Conservation (phyloP, 2,113 vertebrate species). For the Thamnaconus septentrionalis region DNA sequence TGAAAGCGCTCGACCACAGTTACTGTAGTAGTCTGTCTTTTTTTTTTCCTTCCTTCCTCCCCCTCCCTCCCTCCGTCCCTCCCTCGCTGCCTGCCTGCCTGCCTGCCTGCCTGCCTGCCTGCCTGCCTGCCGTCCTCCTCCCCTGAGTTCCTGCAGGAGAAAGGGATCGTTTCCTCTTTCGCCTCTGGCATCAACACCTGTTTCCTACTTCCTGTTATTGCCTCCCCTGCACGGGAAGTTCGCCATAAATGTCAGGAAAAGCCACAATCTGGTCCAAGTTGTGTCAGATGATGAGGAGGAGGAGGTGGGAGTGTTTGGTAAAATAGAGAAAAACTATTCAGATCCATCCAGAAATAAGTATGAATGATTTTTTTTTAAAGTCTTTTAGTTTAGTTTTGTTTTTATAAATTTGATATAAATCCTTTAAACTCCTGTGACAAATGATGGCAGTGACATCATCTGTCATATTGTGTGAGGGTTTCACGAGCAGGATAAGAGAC, state of each 20-base stretch:
- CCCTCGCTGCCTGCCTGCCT: conserved; percentile 1
- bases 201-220: conserved; percentile 80
- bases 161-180: conserved; percentile 64
- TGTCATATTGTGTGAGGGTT: too few relatives aligned
- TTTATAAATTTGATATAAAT: too few relatives aligned
- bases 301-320: conserved; percentile 15
- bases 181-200: conserved; percentile 65
- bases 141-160: conserved; percentile 52
- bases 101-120: neutral
- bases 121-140: conserved; percentile 22
- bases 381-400: too few relatives aligned
- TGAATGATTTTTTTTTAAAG: neutral
- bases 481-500: too few relatives aligned
- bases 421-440: too few relatives aligned
- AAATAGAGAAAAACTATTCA: conserved; percentile 2
- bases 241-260: conserved; percentile 49
- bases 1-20: neutral
- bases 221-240: conserved; percentile 59
- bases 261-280: conserved; percentile 6
- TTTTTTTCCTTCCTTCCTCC: too few relatives aligned
- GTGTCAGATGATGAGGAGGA: conserved; percentile 25
- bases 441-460: too few relatives aligned
- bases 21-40: too few relatives aligned
- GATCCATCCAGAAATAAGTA: neutral
- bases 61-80: too few relatives aligned